phyloP scores from a whole-genome alignment of 2,888 invertebrate species.

The Cyclophora albipunctata region DNA sequence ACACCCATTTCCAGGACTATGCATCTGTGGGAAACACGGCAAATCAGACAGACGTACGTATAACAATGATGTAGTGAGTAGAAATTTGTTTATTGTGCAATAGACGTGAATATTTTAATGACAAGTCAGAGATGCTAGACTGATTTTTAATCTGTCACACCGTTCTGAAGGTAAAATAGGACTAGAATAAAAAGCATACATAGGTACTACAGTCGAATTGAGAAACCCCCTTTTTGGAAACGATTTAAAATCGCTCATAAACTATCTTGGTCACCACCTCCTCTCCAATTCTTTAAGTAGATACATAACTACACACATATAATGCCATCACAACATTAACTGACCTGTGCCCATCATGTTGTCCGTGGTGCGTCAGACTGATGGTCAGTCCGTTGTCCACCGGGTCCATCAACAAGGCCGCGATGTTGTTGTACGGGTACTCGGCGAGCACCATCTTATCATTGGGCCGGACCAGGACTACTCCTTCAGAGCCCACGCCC shows the following conservation, averaged over 20 bases:
- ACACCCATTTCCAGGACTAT: constrained; percentile 89
- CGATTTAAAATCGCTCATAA: neutral
- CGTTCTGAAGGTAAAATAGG: too few relatives aligned
- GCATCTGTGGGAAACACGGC: constrained; percentile 74
- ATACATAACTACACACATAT: neutral
- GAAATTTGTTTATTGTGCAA: neutral
- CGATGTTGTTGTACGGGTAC: constrained; percentile 92
- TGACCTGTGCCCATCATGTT: constrained; percentile 73
- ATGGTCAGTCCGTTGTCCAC: constrained; percentile 94
- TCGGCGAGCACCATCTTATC: constrained; percentile 95
- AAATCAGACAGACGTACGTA: neutral
- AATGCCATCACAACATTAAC: too few relatives aligned
- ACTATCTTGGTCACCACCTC: too few relatives aligned
- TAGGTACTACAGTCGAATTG: too few relatives aligned
- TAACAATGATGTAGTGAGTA: neutral
- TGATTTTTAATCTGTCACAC: too few relatives aligned
- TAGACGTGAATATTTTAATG: too few relatives aligned
- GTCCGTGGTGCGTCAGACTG: constrained; percentile 83
- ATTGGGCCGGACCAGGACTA: constrained; percentile 91
- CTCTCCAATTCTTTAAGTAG: too few relatives aligned
- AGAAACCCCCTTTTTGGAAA: neutral
- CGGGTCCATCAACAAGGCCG: constrained; percentile 92
- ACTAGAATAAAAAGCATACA: too few relatives aligned
- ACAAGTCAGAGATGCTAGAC: too few relatives aligned
- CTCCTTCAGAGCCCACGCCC: constrained; percentile 92